phyloP scores from a whole-genome alignment of 2,888 invertebrate genomes.

The Pollenia angustigena region DNA sequence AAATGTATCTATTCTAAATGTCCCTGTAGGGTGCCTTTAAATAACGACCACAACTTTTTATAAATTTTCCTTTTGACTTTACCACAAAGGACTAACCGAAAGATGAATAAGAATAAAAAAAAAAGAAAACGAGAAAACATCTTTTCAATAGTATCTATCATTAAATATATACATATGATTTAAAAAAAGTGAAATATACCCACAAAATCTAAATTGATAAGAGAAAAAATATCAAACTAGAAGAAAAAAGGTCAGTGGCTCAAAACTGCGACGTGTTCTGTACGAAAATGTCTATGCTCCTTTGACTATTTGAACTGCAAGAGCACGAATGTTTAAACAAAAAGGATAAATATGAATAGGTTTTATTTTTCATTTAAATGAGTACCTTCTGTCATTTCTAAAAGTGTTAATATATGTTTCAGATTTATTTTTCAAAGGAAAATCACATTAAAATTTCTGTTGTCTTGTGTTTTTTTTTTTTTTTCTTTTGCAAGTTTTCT shows the following conservation, averaged over 20 bases:
- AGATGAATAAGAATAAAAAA: background rate
- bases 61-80: slow-evolving; percentile 37
- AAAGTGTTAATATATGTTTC: slow-evolving; percentile 24
- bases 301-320: background rate
- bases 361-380: slow-evolving; percentile 5
- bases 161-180: slow-evolving; percentile 21
- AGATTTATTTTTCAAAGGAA: background rate
- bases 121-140: slow-evolving; percentile 15
- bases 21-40: no score
- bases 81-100: slow-evolving; percentile 39
- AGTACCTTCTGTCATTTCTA: background rate
- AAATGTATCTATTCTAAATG: no score
- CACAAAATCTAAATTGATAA: background rate
- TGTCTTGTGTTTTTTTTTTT: background rate
- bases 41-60: background rate
- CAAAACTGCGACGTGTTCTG: background rate
- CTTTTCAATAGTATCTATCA: slow-evolving; percentile 45
- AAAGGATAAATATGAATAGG: no score
- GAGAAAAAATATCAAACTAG: slow-evolving; percentile 10
- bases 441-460: background rate
- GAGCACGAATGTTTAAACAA: no score
- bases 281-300: background rate
- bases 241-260: slow-evolving; percentile 51
- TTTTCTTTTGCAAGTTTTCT: background rate
- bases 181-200: slow-evolving; percentile 3